Evolutionary conservation across 35 echinoderm and acorn worm genomes (phyloP), one percentile per base, ranked within the genome.

Genomic region (Acanthaster planci): DNA sequence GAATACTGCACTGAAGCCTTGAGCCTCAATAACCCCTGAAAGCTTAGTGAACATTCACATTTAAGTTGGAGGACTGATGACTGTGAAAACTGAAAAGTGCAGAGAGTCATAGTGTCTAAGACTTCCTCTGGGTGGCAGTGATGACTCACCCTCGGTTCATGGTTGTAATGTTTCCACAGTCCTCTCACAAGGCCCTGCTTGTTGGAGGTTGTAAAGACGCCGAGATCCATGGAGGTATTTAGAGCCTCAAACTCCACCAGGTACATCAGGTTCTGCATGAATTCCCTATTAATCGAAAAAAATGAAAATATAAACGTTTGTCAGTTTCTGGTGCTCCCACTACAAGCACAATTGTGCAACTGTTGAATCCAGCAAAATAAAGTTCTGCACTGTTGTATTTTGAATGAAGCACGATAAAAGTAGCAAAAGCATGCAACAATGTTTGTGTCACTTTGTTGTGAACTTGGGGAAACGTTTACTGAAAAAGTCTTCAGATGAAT

Each of bases 151-250:
- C 89, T 93, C 51, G 91, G 95, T 84, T 97, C 88, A 47, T 93
- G 91, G 36, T 77, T 93, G 37, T 97, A 91, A 76, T 97, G 93
- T 22, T 85, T 90, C 95, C 92, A 86, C 30, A 97, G 60, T 14
- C 95, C 88, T 38, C 88, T 39, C 8, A 97, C 95, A 6, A 97
- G 64, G 36, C 90, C 91, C 18, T 87, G 86, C 58, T 97, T 97
- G 82, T 97, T 93, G 6, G 87, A 85, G 23, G 76, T 78, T 7
- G 82, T 79, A 30, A 97, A 97, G 36, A 87, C 75, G 15, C 56
- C 18, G 47, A 97, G 35, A 67, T 93, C 91, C 78, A 93, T 81
- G 23, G 78, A 80, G 27, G 90, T 90, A 55, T 93, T 93, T 9
- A 97, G 67, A 35, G 80, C 52, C 35, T 90, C 87, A 32, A 97